Base-by-base conservation (phyloP, 2,797 vertebrate genomes). In the Sebastolobus alascanus region DNA sequence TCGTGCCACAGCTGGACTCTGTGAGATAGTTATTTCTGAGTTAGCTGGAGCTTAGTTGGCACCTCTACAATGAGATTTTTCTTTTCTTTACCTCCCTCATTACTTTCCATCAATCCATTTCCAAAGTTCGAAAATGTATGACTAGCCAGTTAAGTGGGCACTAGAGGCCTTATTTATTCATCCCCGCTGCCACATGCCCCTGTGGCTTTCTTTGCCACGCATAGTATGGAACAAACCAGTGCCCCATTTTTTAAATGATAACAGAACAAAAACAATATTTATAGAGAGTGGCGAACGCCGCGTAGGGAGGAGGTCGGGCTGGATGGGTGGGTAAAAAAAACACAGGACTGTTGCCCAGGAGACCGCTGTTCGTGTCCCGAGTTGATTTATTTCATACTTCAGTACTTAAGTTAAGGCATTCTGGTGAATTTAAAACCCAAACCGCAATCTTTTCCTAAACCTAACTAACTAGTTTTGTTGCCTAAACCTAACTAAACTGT, bases 1-100 rank as follows among this genome's bases (percentile, higher is more conserved):
- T 64, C 14, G 13, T 73, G 46, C 56, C 54, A 40, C 69, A 79
- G 68, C 40, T 58, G 66, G 37, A 59, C 29, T 76, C 18, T 29
- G 52, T 29, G 27, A 59, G 43, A 54, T 75, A 71, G 18, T 37
- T 71, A 67, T 63, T 76, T 60, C 59, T 13, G 52, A 60, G 54
- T 67, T 68, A 63, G 60, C 54, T 52, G 22, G 18, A 55, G 64
- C 31, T 60, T 43, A 12, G 31, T 33, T 58, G 31, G 60, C 68
- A 70, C 14, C 12, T 69, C 43, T 13, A 43, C 69, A 64, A 35
- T 55, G 68, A 52, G 67, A 31, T 63, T 55, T 55, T 54, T 64
- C 16, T 58, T 54, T 46, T 18, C 35, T 63, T 55, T 31, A 37
- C 27, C 54, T 20, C 10, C 6, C 54, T 22, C 38, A 75, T 68